Conservation (phyloP, 2,113 vertebrate genomes). For the Nestor notabilis region DNA sequence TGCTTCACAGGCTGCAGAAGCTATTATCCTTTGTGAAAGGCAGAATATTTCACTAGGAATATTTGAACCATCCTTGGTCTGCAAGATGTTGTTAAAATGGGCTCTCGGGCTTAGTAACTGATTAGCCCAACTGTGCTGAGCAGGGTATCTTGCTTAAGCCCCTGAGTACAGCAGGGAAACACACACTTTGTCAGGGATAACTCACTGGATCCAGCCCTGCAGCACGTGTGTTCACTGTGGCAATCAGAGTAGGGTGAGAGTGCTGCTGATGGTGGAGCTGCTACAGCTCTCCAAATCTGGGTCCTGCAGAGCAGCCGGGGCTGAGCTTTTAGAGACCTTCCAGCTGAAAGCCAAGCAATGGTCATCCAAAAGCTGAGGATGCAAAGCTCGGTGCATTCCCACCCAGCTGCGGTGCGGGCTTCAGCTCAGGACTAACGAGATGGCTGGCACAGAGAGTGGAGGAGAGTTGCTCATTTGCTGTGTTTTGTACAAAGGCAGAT, state of each 20-base stretch:
- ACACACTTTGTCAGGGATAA: accelerated
- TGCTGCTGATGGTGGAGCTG: background rate
- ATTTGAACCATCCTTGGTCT: background rate
- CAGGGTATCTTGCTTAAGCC: background rate
- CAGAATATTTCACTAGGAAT: constrained; percentile 22
- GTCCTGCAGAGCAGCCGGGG: background rate
- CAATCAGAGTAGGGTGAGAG: accelerated
- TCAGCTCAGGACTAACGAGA: background rate
- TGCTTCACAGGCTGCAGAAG: constrained; percentile 14
- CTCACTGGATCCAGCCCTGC: background rate
- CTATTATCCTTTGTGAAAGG: constrained; percentile 17
- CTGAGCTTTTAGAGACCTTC: background rate
- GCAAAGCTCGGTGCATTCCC: background rate
- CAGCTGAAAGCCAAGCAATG: background rate
- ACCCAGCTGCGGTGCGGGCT: background rate
- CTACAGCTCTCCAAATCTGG: background rate
- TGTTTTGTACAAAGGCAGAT: background rate
- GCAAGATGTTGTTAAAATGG: background rate
- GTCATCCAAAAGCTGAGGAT: background rate
- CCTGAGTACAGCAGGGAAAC: background rate
- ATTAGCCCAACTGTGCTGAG: background rate
- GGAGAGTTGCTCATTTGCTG: background rate
- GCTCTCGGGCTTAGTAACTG: background rate
- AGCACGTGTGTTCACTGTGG: accelerated
- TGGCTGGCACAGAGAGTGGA: background rate